phyloP scores from a whole-genome alignment of 2,888 invertebrate species.

The Dynastes hyllus region DNA sequence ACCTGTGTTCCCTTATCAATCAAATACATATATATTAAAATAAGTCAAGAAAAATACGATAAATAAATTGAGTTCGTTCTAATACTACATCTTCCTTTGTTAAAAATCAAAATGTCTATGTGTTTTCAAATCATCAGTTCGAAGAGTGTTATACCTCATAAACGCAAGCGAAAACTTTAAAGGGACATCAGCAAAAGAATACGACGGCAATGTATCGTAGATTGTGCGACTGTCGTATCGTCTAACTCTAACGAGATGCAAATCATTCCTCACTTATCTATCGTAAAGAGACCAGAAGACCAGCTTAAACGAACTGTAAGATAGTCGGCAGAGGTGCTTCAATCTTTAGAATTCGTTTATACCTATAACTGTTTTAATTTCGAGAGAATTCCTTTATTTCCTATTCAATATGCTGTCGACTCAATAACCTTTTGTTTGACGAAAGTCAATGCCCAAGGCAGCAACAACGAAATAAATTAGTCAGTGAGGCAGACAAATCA shows the following conservation, averaged over 20 bases:
- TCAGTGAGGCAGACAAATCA: background rate
- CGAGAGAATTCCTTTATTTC: background rate
- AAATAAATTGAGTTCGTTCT: no score
- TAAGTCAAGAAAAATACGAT: no score
- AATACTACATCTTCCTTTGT: no score
- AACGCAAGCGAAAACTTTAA: no score
- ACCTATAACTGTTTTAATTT: background rate
- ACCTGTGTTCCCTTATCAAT: no score
- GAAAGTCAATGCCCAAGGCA: background rate
- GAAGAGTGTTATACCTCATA: no score
- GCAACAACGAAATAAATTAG: background rate
- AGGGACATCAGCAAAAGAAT: no score
- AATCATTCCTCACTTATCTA: background rate
- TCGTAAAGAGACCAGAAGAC: background rate
- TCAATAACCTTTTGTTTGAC: background rate
- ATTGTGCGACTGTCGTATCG: no score
- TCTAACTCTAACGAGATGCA: background rate
- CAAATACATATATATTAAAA: no score
- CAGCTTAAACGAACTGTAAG: background rate
- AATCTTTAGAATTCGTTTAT: background rate
- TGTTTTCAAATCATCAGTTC: no score
- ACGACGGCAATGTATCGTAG: no score
- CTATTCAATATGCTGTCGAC: slow-evolving; percentile 5
- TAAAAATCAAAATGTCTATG: no score
- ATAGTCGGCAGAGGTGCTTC: background rate